These are phyloP conservation scores for Chamaea fasciata DNA, from an alignment of 2,113 vertebrate species.

Conservation along the genomic window DNA sequence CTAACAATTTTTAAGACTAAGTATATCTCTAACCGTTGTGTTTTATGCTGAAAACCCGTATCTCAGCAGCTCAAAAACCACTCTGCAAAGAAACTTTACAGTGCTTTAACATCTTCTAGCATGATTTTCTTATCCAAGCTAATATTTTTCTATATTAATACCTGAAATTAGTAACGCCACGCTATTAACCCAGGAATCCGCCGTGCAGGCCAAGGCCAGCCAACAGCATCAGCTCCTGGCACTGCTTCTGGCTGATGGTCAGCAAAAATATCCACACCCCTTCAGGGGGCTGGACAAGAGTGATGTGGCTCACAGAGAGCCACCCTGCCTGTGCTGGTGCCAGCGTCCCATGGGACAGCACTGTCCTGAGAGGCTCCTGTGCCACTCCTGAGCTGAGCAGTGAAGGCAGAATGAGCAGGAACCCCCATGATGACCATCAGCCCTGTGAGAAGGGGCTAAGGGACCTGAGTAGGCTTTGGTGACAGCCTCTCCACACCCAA, in stretches of 20 bases:
- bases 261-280: background rate
- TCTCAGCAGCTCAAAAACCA: background rate
- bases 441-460: background rate
- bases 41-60: background rate
- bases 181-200: background rate
- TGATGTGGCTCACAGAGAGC: accelerated
- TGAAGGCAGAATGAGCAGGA: accelerated
- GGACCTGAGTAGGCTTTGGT: background rate
- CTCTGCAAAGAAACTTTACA: background rate
- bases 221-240: background rate
- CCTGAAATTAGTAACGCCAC: background rate
- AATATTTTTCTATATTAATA: background rate
- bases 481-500: background rate
- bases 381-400: background rate
- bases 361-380: background rate
- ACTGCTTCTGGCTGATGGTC: background rate
- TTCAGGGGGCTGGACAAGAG: background rate
- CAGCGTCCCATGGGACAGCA: background rate
- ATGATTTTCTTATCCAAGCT: background rate
- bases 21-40: background rate
- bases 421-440: accelerated
- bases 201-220: background rate
- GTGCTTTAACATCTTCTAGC: background rate
- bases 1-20: background rate
- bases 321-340: background rate